phyloP scores from a whole-genome alignment of 2,113 vertebrate species.

The Gavialis gangeticus region DNA sequence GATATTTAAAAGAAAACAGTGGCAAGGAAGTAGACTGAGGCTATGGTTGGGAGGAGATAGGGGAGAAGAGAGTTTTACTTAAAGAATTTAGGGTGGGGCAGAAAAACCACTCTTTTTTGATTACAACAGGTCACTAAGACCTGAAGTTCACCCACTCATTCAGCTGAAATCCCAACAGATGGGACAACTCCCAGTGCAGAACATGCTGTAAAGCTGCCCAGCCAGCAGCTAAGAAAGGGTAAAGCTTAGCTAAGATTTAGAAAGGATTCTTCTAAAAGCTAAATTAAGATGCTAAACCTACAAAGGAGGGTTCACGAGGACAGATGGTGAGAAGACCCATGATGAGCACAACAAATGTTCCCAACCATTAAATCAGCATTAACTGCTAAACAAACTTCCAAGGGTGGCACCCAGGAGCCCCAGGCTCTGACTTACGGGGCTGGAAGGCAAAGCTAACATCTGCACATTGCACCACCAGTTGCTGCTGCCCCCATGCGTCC shows the following conservation, averaged over 20 bases:
- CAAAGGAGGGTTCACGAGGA: not conserved
- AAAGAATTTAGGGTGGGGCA: not conserved
- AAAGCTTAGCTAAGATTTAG: too few relatives aligned
- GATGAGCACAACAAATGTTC: not conserved
- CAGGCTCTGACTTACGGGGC: too few relatives aligned
- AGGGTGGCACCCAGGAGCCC: not conserved
- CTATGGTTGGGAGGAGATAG: not conserved
- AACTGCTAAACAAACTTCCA: not conserved
- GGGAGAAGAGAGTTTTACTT: not conserved
- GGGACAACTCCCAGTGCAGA: not conserved
- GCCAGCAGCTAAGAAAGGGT: not conserved
- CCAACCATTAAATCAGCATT: too few relatives aligned
- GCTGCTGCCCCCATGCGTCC: too few relatives aligned
- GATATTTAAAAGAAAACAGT: not conserved
- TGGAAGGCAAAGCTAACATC: not conserved
- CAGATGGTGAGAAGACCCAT: not conserved
- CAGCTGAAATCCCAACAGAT: not conserved
- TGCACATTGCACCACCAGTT: not conserved
- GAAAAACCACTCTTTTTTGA: not conserved
- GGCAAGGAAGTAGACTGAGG: not conserved
- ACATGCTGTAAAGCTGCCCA: not conserved
- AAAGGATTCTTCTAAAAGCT: not conserved
- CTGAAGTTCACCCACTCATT: rapidly evolving
- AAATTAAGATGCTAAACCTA: not conserved
- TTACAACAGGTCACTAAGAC: not conserved